Base-by-base conservation (phyloP, 2,888 invertebrate genomes). In the Muschampia staudingeri region DNA sequence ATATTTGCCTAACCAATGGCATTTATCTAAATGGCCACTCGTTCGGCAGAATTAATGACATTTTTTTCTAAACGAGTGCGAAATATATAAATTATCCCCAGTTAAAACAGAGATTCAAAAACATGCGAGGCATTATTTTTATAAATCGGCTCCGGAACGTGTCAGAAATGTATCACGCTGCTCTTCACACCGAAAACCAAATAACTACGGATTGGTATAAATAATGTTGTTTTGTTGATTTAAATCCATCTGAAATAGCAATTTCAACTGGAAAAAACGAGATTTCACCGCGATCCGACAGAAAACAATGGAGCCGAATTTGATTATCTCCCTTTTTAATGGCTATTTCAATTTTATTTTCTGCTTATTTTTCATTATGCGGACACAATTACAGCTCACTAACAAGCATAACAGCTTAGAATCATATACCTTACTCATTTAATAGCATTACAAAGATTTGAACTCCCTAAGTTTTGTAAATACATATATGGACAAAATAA, bases 101-200 rank as follows among this genome's bases (percentile, higher is more conserved):
- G 81, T 81, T 82, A 77, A 85, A 88, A 87, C 84, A 87, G 78
- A 83, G 72, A 82, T 85, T 85, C 84, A 78, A 85, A 88, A 88
- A 85, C 84, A 84, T 78, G 82, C 82, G 78, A 82, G 84, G 80
- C 80, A 87, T 87, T 86, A 87, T 87, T 88, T 89, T 90, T 89
- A 89, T 89, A 89, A 91, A 90, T 88, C 85, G 84, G 82, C 77
- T 83, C 80, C 80, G 82, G 82, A 87, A 87, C 85, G 86, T 89
- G 90, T 88, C 90, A 89, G 86, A 87, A 88, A 88, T 87, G 86
- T 90, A 90, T 89, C 89, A 87, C 86, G 84, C 82, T 83, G 86
- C 86, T 89, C 86, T 90, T 89, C 85, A 89, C 87, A 83, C 85
- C 78, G 83, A 87, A 88, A 88, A 87, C 87, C 85, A 85, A 88